phyloP scores from a whole-genome alignment of 2,888 invertebrate species.

The Orthosia incerta region DNA sequence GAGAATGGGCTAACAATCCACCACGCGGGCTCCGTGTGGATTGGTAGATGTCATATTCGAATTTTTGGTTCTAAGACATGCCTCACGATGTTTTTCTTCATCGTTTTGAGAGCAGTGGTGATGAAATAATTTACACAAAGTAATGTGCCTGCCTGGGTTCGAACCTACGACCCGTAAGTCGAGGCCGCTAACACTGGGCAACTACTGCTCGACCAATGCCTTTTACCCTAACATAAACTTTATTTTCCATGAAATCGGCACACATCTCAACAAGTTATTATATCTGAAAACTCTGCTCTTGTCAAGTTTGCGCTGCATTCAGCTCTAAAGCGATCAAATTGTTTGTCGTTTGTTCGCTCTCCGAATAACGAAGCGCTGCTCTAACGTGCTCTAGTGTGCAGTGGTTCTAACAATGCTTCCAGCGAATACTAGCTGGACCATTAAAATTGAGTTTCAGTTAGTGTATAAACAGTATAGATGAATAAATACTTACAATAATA shows the following conservation, averaged over 20 bases:
- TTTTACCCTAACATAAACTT: neutral
- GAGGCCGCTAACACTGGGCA: too few relatives aligned
- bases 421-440: slow-evolving; percentile 21
- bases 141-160: too few relatives aligned
- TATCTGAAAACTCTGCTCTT: slow-evolving; percentile 28
- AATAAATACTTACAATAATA: neutral
- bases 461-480: slow-evolving; percentile 5
- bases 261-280: slow-evolving; percentile 16
- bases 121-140: too few relatives aligned
- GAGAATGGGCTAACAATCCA: too few relatives aligned
- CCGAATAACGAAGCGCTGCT: slow-evolving; percentile 60
- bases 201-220: neutral
- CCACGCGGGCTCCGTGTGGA: too few relatives aligned
- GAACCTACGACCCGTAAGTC: too few relatives aligned
- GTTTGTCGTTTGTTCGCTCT: slow-evolving; percentile 57
- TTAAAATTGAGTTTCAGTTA: slow-evolving; percentile 32
- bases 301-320: slow-evolving; percentile 26
- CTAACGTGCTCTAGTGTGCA: slow-evolving; percentile 20
- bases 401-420: slow-evolving; percentile 55
- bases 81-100: too few relatives aligned
- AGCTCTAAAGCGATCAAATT: slow-evolving; percentile 50
- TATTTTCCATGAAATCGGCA: neutral
- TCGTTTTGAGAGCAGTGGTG: too few relatives aligned
- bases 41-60: too few relatives aligned
- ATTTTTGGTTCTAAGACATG: too few relatives aligned